phyloP scores from a whole-genome alignment of 2,113 vertebrate species.

The Drymodes brunneopygia region DNA sequence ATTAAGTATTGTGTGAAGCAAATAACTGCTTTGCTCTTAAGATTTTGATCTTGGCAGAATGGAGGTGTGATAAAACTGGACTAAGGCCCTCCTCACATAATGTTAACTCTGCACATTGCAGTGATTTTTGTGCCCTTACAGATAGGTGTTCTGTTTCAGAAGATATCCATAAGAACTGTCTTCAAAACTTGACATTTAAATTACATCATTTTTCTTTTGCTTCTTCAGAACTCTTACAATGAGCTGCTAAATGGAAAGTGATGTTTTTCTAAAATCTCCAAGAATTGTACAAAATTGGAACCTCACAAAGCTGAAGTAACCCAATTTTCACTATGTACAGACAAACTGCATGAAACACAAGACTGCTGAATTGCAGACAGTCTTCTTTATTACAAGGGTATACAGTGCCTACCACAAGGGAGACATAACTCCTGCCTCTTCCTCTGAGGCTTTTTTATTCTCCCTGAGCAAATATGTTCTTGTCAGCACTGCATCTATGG shows the following conservation, averaged over 20 bases:
- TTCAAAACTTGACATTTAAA: not conserved
- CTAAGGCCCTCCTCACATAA: fast-evolving
- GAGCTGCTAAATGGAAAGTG: not conserved
- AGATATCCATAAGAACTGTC: not conserved
- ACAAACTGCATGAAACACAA: not conserved
- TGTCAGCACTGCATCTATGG: slow-evolving; percentile 32
- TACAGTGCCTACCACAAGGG: slow-evolving; percentile 31
- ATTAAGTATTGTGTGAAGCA: not conserved
- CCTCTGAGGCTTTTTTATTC: slow-evolving; percentile 45
- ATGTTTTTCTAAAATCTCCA: not conserved
- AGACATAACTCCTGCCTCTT: slow-evolving; percentile 41
- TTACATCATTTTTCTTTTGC: not conserved
- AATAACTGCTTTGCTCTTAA: not conserved
- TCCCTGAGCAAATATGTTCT: slow-evolving; percentile 29
- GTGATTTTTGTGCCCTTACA: not conserved
- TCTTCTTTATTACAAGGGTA: slow-evolving; percentile 28
- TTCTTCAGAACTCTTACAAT: not conserved
- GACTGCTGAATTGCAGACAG: not conserved
- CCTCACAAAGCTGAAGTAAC: not conserved
- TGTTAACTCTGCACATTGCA: not conserved
- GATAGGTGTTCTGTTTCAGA: not conserved
- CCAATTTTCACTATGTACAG: not conserved
- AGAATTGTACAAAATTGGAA: not conserved
- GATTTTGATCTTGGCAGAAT: not conserved
- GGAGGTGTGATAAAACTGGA: not conserved